Percentiles rank a stretch among this genome's conserved stretches.
phyloP scores from a whole-genome alignment of 2,797 vertebrate genomes.

The Lophotriccus pileatus region DNA sequence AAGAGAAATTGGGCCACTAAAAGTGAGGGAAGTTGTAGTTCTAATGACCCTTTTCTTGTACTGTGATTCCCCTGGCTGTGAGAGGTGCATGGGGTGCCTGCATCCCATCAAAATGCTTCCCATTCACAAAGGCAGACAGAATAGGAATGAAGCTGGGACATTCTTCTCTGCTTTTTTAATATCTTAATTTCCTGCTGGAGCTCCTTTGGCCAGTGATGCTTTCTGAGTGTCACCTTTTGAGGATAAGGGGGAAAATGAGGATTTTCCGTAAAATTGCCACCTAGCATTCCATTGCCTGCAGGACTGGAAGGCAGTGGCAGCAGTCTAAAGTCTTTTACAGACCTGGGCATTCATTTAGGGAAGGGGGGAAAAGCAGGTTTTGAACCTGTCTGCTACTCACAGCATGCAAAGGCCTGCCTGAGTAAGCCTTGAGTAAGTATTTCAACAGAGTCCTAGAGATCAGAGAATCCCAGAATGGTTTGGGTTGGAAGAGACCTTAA shows the following conservation, averaged over 20 bases:
- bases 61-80: not conserved
- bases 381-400: not conserved
- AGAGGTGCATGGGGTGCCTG: not conserved
- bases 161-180: not conserved
- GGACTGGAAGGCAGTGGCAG: not conserved
- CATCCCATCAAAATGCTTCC: not conserved
- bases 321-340: not conserved
- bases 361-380: not conserved
- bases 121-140: not conserved
- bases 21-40: not conserved
- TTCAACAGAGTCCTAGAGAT: not conserved
- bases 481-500: not conserved
- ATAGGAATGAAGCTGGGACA: not conserved
- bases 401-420: not conserved
- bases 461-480: not conserved
- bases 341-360: not conserved
- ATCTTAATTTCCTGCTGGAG: not conserved
- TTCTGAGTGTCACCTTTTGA: not conserved
- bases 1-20: not conserved
- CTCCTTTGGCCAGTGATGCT: not conserved
- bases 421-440: not conserved
- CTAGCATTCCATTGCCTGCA: not conserved
- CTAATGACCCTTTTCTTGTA: not conserved
- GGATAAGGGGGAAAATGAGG: accelerated
- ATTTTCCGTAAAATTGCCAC: not conserved